Evolutionary conservation across 1,140 invertebrate genomes (phyloP).

Genomic region (Belonocnema kinseyi): DNA sequence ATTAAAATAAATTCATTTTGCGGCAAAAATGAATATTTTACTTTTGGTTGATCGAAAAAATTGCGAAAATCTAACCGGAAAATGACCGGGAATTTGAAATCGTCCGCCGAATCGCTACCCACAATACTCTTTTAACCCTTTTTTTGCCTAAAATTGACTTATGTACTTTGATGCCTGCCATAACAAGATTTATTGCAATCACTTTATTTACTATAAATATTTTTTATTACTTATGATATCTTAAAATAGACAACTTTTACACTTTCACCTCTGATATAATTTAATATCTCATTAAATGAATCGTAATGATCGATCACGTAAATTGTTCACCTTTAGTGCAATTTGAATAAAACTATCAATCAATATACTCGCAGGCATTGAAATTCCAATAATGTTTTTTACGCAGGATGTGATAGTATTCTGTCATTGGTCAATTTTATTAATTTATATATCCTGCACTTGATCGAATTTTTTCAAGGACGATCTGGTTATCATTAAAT

Average conservation of each 20-base stretch:
- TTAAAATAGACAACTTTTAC: neutral
- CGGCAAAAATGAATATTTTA: too few relatives aligned
- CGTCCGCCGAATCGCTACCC: too few relatives aligned
- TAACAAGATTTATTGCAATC: too few relatives aligned
- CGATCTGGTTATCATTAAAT: neutral
- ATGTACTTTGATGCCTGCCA: too few relatives aligned
- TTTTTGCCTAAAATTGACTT: too few relatives aligned
- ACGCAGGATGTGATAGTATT: neutral
- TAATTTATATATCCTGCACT: neutral
- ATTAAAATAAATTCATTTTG: too few relatives aligned
- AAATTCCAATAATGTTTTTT: constrained; percentile 9
- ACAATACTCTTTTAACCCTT: too few relatives aligned
- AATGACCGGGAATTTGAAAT: too few relatives aligned
- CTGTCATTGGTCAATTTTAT: neutral
- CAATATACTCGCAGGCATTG: neutral
- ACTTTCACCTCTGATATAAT: neutral
- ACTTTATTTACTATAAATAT: neutral
- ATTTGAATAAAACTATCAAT: constrained; percentile 14
- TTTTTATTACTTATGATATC: neutral
- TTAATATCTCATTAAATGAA: neutral
- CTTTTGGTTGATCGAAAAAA: too few relatives aligned
- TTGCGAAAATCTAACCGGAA: too few relatives aligned
- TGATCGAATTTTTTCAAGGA: neutral
- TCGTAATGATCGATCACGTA: neutral
- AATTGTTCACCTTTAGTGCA: neutral